Conservation (phyloP, 2,888 invertebrate genomes). For the Chloromyia formosa region DNA sequence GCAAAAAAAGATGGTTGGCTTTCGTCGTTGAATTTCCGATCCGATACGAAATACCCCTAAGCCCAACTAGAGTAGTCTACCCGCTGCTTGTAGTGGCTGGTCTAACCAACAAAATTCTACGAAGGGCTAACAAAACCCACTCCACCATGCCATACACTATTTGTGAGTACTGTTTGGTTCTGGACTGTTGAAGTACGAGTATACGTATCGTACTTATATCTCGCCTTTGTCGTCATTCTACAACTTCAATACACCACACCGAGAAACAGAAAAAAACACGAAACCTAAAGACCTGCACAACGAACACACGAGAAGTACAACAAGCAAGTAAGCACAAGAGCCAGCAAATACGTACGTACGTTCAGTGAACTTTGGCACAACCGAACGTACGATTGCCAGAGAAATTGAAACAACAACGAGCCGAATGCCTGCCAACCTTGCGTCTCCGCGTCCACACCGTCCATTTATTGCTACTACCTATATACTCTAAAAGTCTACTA, state of each 20-base stretch:
- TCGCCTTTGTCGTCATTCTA: no score
- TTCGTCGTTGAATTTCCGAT: neutral
- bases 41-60: neutral
- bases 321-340: neutral
- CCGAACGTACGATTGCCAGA: neutral
- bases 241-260: no score
- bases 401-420: neutral
- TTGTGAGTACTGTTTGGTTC: no score
- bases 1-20: neutral
- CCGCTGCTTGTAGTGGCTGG: no score
- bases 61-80: no score
- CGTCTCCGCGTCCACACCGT: neutral
- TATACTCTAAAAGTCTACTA: neutral
- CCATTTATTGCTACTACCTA: neutral
- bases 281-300: neutral
- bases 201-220: no score
- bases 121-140: no score
- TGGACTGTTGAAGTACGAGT: no score
- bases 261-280: neutral
- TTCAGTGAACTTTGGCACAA: constrained; percentile 42
- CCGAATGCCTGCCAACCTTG: no score
- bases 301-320: neutral
- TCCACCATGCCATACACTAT: no score
- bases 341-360: constrained; percentile 17
- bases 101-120: no score